Conservation (phyloP, 2,113 vertebrate species). For the Gymnobelideus leadbeateri region DNA sequence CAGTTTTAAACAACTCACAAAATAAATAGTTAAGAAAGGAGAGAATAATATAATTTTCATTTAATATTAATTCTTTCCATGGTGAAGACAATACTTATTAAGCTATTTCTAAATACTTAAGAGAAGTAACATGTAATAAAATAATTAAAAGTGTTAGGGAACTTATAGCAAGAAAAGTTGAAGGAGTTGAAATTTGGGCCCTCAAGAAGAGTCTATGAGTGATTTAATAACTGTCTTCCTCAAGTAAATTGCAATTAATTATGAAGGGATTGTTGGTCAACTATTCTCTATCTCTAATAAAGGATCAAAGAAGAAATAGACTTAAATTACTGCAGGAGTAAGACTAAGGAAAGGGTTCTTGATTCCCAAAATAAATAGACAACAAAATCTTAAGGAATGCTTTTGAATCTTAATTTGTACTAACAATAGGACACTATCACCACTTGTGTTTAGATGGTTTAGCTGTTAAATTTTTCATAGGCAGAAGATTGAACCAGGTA, state of each 20-base stretch:
- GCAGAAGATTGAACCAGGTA: not conserved
- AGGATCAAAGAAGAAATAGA: conserved; percentile 30
- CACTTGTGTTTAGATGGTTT: conserved; percentile 25
- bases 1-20: conserved; percentile 2
- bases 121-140: not conserved
- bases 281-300: conserved; percentile 32
- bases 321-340: conserved; percentile 40
- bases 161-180: not conserved
- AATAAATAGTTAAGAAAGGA: conserved; percentile 21
- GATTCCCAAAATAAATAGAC: conserved; percentile 32
- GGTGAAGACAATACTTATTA: conserved; percentile 13
- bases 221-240: conserved; percentile 48
- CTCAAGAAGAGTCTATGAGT: not conserved
- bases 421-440: conserved; percentile 22
- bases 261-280: not conserved
- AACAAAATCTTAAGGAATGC: not conserved
- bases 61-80: conserved; percentile 49
- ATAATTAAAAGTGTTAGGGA: conserved; percentile 22
- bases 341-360: conserved; percentile 11
- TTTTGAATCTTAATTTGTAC: conserved; percentile 1
- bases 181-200: conserved; percentile 25
- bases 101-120: conserved; percentile 1
- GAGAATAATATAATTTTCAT: not conserved
- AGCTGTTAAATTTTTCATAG: conserved; percentile 25
- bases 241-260: conserved; percentile 10